Percentiles rank a stretch among this genome's conserved stretches.
Conservation (phyloP, 2,888 invertebrate genomes). For the Epiblema foenella region DNA sequence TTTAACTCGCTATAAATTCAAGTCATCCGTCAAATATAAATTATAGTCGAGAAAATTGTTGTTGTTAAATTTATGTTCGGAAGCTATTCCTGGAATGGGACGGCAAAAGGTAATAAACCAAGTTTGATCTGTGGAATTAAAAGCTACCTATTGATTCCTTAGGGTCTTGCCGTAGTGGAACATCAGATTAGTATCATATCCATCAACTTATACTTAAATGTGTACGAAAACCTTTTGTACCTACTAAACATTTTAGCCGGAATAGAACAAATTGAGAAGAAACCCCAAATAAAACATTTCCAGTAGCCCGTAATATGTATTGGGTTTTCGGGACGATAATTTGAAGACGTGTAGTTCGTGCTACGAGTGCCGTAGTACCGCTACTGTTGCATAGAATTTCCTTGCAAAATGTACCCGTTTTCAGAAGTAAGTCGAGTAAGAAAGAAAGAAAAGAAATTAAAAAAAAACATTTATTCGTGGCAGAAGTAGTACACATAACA, state of each 20-base stretch:
- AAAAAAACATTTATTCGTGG: no score
- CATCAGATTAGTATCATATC: background rate
- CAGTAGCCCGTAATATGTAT: background rate
- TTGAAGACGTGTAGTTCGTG: conserved; percentile 5
- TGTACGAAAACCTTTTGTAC: background rate
- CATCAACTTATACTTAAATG: background rate
- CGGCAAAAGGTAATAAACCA: conserved; percentile 10
- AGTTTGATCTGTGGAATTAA: conserved; percentile 3
- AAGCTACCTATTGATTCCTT: background rate
- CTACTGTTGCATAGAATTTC: background rate
- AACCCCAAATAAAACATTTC: background rate
- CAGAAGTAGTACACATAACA: no score
- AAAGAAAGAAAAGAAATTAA: no score
- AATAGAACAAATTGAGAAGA: background rate
- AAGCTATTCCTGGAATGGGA: conserved; percentile 25
- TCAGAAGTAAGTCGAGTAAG: no score
- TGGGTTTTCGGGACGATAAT: background rate
- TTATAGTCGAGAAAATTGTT: conserved; percentile 54
- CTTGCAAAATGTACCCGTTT: no score
- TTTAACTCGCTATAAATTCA: conserved; percentile 56
- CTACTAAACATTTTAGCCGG: background rate
- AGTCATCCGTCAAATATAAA: conserved; percentile 55
- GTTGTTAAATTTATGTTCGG: conserved; percentile 54
- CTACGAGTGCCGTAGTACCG: background rate
- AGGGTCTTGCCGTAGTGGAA: background rate